These are phyloP conservation scores for Bombylius discolor DNA, from an alignment of 2,888 invertebrate species.

Conservation along the genomic window DNA sequence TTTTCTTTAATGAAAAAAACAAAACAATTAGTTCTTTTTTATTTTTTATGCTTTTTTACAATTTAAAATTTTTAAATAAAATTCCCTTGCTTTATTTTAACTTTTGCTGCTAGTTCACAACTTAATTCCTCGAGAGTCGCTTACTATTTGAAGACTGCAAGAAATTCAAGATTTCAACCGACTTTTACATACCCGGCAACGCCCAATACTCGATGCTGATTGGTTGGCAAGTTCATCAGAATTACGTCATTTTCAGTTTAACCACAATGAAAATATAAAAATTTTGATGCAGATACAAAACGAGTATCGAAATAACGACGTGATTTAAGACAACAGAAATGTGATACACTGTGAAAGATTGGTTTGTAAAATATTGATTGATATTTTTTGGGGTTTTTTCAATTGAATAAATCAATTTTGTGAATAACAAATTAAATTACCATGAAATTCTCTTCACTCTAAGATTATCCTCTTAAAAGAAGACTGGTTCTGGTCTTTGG, in stretches of 20 bases:
- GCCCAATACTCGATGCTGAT: slow-evolving; percentile 20
- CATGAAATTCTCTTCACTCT: too few relatives aligned
- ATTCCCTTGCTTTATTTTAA: not conserved
- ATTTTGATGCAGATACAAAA: not conserved
- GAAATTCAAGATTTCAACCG: slow-evolving; percentile 19
- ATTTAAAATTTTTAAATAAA: not conserved
- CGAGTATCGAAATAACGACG: not conserved
- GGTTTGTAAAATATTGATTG: too few relatives aligned
- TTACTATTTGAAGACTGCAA: slow-evolving; percentile 25
- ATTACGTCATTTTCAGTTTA: slow-evolving; percentile 4
- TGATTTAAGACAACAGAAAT: not conserved
- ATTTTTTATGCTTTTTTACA: not conserved
- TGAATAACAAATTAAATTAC: too few relatives aligned
- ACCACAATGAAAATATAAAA: not conserved
- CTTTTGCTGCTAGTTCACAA: slow-evolving; percentile 16
- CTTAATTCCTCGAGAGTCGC: slow-evolving; percentile 26
- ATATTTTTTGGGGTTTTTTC: too few relatives aligned
- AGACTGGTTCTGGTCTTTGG: too few relatives aligned
- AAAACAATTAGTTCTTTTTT: not conserved
- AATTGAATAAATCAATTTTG: too few relatives aligned
- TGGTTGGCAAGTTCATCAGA: slow-evolving; percentile 14
- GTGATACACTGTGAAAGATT: slow-evolving; percentile 2
- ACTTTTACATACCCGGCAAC: slow-evolving; percentile 23
- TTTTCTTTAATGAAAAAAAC: too few relatives aligned
- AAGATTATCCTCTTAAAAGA: too few relatives aligned